Conservation (phyloP, 2,888 invertebrate species). For the Nephrocerus scutellatus region DNA sequence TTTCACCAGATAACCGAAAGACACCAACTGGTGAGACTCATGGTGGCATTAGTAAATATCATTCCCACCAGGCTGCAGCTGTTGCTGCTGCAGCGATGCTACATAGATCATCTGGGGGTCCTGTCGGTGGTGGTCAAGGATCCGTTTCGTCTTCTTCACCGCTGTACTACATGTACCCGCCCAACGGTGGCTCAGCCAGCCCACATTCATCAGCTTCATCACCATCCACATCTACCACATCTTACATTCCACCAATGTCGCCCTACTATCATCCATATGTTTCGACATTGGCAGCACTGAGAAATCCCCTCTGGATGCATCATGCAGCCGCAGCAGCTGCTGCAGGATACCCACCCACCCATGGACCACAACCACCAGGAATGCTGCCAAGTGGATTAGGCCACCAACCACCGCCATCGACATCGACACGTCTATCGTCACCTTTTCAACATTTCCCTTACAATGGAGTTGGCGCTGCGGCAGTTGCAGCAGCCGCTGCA, state of each 20-base stretch:
- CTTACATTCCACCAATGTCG: conserved; percentile 42
- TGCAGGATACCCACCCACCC: conserved; percentile 33
- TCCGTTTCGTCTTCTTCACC: conserved; percentile 31
- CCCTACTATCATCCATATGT: conserved; percentile 44
- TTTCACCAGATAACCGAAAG: conserved; percentile 31
- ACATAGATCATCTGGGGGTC: conserved; percentile 16
- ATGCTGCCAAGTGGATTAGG: no score
- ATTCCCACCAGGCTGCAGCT: conserved; percentile 16
- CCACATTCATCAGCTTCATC: conserved; percentile 33
- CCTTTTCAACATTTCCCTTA: conserved; percentile 42
- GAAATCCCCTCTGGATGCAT: conserved; percentile 51
- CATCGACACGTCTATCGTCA: conserved; percentile 46
- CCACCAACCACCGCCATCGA: conserved; percentile 35
- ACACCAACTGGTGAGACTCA: conserved; percentile 12
- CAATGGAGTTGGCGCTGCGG: conserved; percentile 39
- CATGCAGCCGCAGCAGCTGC: conserved; percentile 47
- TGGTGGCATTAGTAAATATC: conserved; percentile 17
- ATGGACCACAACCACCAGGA: conserved; percentile 16
- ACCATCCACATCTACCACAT: conserved; percentile 39
- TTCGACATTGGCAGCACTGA: conserved; percentile 47
- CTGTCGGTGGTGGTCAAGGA: conserved; percentile 16
- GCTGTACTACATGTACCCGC: conserved; percentile 45
- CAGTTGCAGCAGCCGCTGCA: conserved; percentile 35
- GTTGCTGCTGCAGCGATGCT: conserved; percentile 22
- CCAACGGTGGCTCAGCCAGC: conserved; percentile 36